Conservation (phyloP, 2,797 vertebrate genomes). For the Melanotaenia trifasciata region DNA sequence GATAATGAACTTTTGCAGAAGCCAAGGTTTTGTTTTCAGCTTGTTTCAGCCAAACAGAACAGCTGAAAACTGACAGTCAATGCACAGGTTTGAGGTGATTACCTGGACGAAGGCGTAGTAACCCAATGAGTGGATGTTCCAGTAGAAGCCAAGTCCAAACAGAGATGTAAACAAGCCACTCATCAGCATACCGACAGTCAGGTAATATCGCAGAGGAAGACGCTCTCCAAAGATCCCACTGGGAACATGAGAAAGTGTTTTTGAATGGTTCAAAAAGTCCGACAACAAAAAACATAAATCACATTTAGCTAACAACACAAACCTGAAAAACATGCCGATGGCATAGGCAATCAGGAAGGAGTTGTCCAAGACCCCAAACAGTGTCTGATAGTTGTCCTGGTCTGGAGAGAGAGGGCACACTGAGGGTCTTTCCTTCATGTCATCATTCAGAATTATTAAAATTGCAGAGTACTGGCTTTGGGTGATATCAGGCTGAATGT, state of each 20-base stretch:
- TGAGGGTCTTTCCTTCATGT: background rate
- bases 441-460: accelerated
- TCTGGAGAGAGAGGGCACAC: conserved; percentile 79
- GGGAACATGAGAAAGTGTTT: conserved; percentile 15
- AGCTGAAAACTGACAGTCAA: too few species aligned
- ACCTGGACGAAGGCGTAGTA: conserved; percentile 95
- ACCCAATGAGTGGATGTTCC: conserved; percentile 91
- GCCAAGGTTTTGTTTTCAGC: too few species aligned
- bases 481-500: background rate
- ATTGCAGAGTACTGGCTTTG: background rate
- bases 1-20: too few species aligned
- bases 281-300: background rate
- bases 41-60: too few species aligned
- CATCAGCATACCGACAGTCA: conserved; percentile 91
- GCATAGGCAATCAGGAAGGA: conserved; percentile 96
- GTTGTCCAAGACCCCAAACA: conserved; percentile 93
- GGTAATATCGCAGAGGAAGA: conserved; percentile 93
- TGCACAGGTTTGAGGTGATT: background rate
- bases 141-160: conserved; percentile 94
- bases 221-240: conserved; percentile 98
- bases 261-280: background rate
- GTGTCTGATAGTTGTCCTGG: conserved; percentile 90
- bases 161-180: conserved; percentile 92
- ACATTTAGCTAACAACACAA: background rate
- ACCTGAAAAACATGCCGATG: conserved; percentile 97